These are phyloP conservation scores for Branchipolynoe longqiensis DNA, from an alignment of 2,888 invertebrate species.

Conservation along the genomic window DNA sequence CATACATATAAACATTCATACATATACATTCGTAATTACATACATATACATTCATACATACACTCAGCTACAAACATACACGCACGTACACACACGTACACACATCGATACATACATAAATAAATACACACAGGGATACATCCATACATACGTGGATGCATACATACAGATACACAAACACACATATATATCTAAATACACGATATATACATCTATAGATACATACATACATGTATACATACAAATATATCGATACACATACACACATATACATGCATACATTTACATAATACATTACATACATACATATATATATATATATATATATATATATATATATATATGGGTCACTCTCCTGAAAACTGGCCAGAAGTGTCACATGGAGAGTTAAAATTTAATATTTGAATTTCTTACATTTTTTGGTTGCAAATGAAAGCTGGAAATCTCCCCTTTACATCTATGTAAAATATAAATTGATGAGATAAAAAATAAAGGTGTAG, in stretches of 20 bases:
- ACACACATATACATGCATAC: neutral
- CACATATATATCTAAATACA: neutral
- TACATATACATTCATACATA: constrained; percentile 26
- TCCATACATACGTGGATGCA: neutral
- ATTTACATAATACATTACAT: neutral
- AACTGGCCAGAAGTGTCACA: too few relatives aligned
- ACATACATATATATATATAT: neutral
- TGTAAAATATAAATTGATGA: too few relatives aligned
- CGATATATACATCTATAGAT: neutral
- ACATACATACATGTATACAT: neutral
- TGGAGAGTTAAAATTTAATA: too few relatives aligned
- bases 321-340: neutral
- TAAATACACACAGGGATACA: neutral
- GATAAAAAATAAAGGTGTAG: too few relatives aligned
- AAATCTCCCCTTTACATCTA: too few relatives aligned
- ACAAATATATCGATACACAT: neutral
- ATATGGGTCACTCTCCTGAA: neutral
- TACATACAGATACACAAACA: neutral
- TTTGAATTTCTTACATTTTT: too few relatives aligned
- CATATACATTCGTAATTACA: neutral
- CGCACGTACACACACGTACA: constrained; percentile 24
- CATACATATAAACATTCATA: neutral
- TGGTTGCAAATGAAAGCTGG: too few relatives aligned
- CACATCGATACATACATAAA: neutral
- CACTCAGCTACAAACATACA: constrained; percentile 49